A percentile compares a stretch with the other conserved stretches of the same genome.
These are phyloP conservation scores for Acanthacorydalis orientalis DNA, from an alignment of 2,888 invertebrate species.

Conservation along the genomic window DNA sequence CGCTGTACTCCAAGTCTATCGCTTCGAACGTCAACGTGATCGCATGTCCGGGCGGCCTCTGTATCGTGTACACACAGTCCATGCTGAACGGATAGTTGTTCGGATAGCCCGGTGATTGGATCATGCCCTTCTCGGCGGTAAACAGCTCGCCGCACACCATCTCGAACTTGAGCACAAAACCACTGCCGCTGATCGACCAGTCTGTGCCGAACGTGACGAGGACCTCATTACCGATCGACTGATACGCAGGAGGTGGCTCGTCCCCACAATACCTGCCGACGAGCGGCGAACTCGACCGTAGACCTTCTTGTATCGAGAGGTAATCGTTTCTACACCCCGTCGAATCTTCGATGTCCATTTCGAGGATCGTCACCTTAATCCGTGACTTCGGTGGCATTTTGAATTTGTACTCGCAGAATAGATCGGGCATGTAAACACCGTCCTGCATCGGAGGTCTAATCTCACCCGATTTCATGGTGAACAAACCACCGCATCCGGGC, in stretches of 20 bases:
- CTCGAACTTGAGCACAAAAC: constrained; percentile 41
- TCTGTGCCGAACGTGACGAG: constrained; percentile 45
- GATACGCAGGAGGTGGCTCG: constrained; percentile 36
- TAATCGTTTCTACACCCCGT: constrained; percentile 44
- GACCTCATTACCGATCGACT: constrained; percentile 37
- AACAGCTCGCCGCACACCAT: constrained; percentile 47
- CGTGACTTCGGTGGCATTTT: constrained; percentile 41
- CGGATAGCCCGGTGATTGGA: constrained; percentile 65
- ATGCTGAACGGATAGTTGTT: constrained; percentile 40
- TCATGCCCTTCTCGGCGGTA: constrained; percentile 36
- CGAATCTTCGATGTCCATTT: constrained; percentile 47
- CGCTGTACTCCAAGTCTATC: constrained; percentile 38
- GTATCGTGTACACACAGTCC: constrained; percentile 52
- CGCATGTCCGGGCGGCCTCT: constrained; percentile 40
- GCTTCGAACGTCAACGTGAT: constrained; percentile 48
- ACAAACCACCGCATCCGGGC: constrained; percentile 71
- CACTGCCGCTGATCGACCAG: constrained; percentile 27
- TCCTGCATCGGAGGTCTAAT: constrained; percentile 44
- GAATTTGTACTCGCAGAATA: constrained; percentile 70
- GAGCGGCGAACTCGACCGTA: constrained; percentile 37
- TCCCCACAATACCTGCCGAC: constrained; percentile 64
- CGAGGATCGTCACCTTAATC: constrained; percentile 44
- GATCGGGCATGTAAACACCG: constrained; percentile 35
- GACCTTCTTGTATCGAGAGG: constrained; percentile 55
- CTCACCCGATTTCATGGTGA: constrained; percentile 42